Conservation (phyloP, 2,797 vertebrate genomes). For the Amblyopsis hoosieri region DNA sequence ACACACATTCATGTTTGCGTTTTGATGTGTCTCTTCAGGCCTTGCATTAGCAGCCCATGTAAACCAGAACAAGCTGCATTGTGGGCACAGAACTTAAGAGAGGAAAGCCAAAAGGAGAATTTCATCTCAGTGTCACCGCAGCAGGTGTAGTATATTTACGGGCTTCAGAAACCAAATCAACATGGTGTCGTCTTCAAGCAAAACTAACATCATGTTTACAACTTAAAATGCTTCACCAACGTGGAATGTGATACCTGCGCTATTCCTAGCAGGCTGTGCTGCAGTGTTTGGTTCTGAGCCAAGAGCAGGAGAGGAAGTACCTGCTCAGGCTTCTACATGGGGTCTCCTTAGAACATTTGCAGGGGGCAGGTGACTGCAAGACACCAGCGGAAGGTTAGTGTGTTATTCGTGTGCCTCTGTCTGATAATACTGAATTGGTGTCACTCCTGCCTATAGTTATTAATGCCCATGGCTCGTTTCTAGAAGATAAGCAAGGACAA, state of each 20-base stretch:
- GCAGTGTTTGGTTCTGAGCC: conserved; percentile 71
- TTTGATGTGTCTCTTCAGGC: conserved; percentile 52
- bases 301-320: conserved; percentile 74
- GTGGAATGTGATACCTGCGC: conserved; percentile 19
- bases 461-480: conserved; percentile 14
- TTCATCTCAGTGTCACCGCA: conserved; percentile 29
- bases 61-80: conserved; percentile 51
- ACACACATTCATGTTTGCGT: neutral
- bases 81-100: conserved; percentile 45
- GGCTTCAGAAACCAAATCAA: neutral
- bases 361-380: conserved; percentile 23
- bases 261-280: conserved; percentile 60
- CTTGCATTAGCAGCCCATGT: conserved; percentile 43
- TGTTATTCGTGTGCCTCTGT: neutral
- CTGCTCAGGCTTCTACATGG: conserved; percentile 64
- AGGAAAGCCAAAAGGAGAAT: conserved; percentile 28
- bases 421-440: neutral
- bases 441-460: conserved; percentile 8
- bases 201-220: neutral
- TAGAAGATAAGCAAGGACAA: conserved; percentile 28
- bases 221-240: neutral
- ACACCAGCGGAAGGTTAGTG: conserved; percentile 38
- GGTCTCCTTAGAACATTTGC: conserved; percentile 63
- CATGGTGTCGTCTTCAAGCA: neutral
- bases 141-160: conserved; percentile 50